Evolutionary conservation across 2,888 invertebrate genomes (phyloP).

Genomic region (Pomacea canaliculata): DNA sequence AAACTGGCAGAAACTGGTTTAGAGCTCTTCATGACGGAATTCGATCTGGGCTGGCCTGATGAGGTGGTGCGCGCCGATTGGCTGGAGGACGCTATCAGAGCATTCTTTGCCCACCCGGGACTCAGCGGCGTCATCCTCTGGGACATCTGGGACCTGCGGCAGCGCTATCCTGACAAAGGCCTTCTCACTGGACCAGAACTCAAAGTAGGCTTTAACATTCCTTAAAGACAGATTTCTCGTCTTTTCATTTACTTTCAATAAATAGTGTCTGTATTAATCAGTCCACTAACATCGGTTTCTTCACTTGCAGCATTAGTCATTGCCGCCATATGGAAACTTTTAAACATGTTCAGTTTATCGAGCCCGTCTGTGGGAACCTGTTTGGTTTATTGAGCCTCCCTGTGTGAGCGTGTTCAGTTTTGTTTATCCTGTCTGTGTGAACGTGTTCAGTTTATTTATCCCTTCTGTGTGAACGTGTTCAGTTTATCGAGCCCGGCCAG

Average conservation of each 20-base stretch:
- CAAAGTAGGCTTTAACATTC: not conserved
- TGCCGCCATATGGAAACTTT: too few species aligned
- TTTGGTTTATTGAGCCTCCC: constrained; percentile 33
- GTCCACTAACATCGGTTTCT: too few species aligned
- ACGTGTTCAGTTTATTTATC: too few species aligned
- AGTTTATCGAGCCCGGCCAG: not conserved
- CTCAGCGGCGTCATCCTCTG: constrained; percentile 38
- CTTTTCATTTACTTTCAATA: too few species aligned
- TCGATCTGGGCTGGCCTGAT: constrained; percentile 22
- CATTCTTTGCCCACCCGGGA: constrained; percentile 37
- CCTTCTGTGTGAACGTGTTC: not conserved
- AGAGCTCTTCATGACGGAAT: constrained; percentile 25
- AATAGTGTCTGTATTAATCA: too few species aligned
- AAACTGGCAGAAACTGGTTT: constrained; percentile 5
- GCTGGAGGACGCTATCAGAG: constrained; percentile 36
- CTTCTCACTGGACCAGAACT: not conserved
- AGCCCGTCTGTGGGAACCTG: not conserved
- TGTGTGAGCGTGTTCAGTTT: too few species aligned
- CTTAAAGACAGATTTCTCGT: too few species aligned
- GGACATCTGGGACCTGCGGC: constrained; percentile 39
- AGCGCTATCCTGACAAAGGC: not conserved
- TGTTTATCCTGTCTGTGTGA: too few species aligned
- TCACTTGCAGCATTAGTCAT: too few species aligned
- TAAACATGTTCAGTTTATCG: too few species aligned
- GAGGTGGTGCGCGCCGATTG: constrained; percentile 20